A percentile compares a stretch with the other conserved stretches of the same genome.
These are phyloP conservation scores for Acipenser ruthenus DNA, from an alignment of 2,797 vertebrate species.

Conservation along the genomic window DNA sequence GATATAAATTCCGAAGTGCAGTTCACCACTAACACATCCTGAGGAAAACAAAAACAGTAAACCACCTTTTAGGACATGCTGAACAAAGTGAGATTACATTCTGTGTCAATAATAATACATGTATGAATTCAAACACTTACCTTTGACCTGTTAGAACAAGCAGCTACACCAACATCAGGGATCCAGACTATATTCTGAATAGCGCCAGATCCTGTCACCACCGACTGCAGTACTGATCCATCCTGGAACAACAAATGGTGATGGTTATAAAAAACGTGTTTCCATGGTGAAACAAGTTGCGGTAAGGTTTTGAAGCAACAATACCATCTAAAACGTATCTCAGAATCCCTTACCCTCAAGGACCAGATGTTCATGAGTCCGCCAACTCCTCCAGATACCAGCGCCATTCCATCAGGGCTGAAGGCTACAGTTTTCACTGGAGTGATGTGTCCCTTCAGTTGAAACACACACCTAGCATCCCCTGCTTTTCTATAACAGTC, in stretches of 20 bases:
- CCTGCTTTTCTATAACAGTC: conserved; percentile 43
- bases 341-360: conserved; percentile 63
- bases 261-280: background rate
- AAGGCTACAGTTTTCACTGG: conserved; percentile 82
- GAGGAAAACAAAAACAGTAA: conserved; percentile 10
- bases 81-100: too few species aligned
- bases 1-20: conserved; percentile 81
- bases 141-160: conserved; percentile 96
- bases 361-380: conserved; percentile 98
- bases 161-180: conserved; percentile 88
- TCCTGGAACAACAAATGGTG: conserved; percentile 58
- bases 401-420: conserved; percentile 81
- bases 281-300: background rate
- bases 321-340: background rate
- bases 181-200: conserved; percentile 94
- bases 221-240: conserved; percentile 86
- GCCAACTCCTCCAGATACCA: conserved; percentile 87
- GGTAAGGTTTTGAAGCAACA: background rate
- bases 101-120: background rate
- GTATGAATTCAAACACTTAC: conserved; percentile 38
- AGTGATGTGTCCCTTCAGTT: conserved; percentile 87
- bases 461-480: conserved; percentile 72
- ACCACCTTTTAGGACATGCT: background rate
- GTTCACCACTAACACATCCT: conserved; percentile 92
- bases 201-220: conserved; percentile 87